phyloP scores from a whole-genome alignment of 2,888 invertebrate genomes.

The Pomacea canaliculata region DNA sequence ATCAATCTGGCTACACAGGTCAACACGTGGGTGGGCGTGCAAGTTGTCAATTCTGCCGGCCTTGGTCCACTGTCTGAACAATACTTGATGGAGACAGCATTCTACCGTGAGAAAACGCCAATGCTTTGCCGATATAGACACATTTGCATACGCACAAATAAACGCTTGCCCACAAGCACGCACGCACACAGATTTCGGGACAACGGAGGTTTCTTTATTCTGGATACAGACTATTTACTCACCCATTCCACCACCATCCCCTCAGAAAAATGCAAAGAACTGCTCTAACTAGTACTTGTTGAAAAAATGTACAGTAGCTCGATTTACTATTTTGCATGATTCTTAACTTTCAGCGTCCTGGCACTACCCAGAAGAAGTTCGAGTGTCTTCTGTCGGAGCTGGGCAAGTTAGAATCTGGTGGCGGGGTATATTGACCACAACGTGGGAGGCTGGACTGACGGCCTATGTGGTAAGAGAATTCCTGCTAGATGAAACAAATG shows the following conservation, averaged over 20 bases:
- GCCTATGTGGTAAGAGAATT: conserved; percentile 31
- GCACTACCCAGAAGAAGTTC: conserved; percentile 35
- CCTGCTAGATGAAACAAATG: not conserved
- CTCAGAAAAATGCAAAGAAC: too few species aligned
- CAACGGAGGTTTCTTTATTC: too few species aligned
- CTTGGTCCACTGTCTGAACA: conserved; percentile 95
- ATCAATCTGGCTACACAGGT: conserved; percentile 83
- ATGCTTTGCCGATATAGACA: too few species aligned
- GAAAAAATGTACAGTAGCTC: too few species aligned
- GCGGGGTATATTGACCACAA: conserved; percentile 32
- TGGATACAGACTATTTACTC: too few species aligned
- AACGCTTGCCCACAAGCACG: too few species aligned
- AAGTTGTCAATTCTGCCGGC: conserved; percentile 94
- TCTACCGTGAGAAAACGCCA: not conserved
- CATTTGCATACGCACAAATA: too few species aligned
- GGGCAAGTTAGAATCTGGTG: conserved; percentile 31
- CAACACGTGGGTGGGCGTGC: conserved; percentile 29
- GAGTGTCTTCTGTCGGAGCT: conserved; percentile 29
- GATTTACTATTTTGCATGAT: not conserved
- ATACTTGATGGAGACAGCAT: conserved; percentile 74
- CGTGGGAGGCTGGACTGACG: conserved; percentile 27
- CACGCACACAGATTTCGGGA: too few species aligned
- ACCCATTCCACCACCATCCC: too few species aligned
- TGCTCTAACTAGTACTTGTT: too few species aligned
- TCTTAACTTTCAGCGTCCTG: conserved; percentile 28